Base-by-base conservation (phyloP, 2,888 invertebrate genomes). In the Tridacna gigas region DNA sequence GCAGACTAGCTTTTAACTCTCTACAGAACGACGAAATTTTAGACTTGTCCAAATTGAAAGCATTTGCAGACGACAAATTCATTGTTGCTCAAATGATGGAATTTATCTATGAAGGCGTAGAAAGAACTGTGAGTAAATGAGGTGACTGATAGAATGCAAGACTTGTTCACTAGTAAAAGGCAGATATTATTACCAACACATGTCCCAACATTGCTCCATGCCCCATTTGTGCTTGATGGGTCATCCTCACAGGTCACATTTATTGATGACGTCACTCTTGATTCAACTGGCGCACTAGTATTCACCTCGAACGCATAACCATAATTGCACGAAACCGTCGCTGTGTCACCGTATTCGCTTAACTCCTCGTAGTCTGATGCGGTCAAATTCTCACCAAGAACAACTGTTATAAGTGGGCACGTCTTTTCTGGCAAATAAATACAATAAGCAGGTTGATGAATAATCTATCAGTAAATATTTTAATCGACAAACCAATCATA, bases 171-270 rank as follows among this genome's bases (percentile, higher is more conserved):
- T 37, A 3, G 22, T 25, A 22, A 63, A 63, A 20, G 4, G 20
- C 63, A 25, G 37, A 28, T 20, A 26, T 37, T 25, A 22, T 67
- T 56, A 82, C 82, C 79, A 79, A 47, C 0, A 56, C 82, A 82
- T 20, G 56, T 76, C n/a, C 75, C 74, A 22, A 56, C 4, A 20
- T 7, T 61, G 20, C 37, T 20, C 74, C 74, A 74, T 18, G 28
- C 75, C 9, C 25, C 66, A 18, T 56, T n/a, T 1, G 77, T 74
- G 77, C 83, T 83, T 15, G 67, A 56, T 48, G 80, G 74, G 45
- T 79, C 67, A 60, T 74, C 45, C 18, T 69, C 60, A 77, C 86
- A 86, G 12, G 66, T 45, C 15, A 86, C 77, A 3, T 60, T 65
- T 45, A 79, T 56, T 28, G 61, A 37, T 61, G 74, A 74, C 45